phyloP scores from a whole-genome alignment of 2,888 invertebrate genomes.

The Perizoma affinitatum region DNA sequence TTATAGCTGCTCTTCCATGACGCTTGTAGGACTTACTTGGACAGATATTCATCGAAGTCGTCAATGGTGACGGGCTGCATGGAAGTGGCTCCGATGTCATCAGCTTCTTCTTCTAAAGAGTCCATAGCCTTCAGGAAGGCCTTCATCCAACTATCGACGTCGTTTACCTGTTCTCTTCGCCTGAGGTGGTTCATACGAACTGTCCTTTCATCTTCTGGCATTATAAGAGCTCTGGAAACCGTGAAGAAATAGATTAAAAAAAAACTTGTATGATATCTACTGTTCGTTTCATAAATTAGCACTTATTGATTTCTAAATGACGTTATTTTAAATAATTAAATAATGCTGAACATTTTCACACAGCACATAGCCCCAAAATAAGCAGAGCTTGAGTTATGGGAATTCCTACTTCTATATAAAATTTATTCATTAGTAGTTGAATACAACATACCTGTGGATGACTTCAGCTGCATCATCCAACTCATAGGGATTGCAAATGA shows the following conservation, averaged over 20 bases:
- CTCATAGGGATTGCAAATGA: conserved; percentile 95
- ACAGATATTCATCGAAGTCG: conserved; percentile 94
- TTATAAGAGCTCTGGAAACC: conserved; percentile 88
- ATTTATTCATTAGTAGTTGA: no score
- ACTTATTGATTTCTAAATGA: no score
- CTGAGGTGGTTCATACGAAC: conserved; percentile 94
- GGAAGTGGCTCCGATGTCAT: conserved; percentile 91
- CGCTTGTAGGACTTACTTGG: conserved; percentile 86
- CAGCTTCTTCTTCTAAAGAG: conserved; percentile 90
- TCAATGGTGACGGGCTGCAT: conserved; percentile 96
- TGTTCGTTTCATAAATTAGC: no score
- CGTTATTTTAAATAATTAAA: no score
- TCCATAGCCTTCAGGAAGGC: conserved; percentile 95
- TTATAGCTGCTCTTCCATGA: no score
- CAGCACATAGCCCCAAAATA: no score
- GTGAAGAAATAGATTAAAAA: no score
- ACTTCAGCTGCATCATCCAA: conserved; percentile 94
- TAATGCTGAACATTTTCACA: no score
- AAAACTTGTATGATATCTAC: no score
- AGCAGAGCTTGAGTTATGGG: no score
- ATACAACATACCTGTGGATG: conserved; percentile 86
- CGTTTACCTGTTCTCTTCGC: conserved; percentile 91
- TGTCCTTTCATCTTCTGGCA: conserved; percentile 95
- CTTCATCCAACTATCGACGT: conserved; percentile 95
- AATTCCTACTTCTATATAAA: no score